Base-by-base conservation (phyloP, 2,797 vertebrate species). In the Rhabdomys pumilio region DNA sequence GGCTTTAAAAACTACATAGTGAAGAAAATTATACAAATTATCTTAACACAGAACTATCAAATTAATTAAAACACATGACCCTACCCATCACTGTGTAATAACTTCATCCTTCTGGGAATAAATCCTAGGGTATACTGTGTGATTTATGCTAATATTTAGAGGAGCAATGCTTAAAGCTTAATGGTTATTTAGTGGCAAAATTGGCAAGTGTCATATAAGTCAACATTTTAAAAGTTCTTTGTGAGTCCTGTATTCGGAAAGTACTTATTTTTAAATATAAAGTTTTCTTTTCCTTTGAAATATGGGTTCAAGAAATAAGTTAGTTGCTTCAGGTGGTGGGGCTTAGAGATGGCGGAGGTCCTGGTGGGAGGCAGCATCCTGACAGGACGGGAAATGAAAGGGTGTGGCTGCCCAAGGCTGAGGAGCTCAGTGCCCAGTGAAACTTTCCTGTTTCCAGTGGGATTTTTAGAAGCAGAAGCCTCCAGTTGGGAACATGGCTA, bases 391-490 rank as follows among this genome's bases (percentile, higher is more conserved):
- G 80, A 97, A 97, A 92, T 88, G 76, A 94, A 96, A 83, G 96
- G 93, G 88, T 82, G 87, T 79, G 90, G 90, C 63, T 94, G 90
- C 61, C 93, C 77, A 59, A 59, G 77, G 67, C 20, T 13, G 79
- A 92, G 34, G 90, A 59, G 44, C 72, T 69, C 50, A 12, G 53
- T 85, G 86, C 85, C 89, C 79, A 87, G 86, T 26, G 86, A 95
- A 92, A 50, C 44, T 96, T 95, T 90, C 91, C 95, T 95, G 55
- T 87, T 95, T 93, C 57, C 72, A 85, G 85, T 75, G 72, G 73
- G 97, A 95, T 95, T 96, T 98, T 95, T 96, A 97, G 96, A 96
- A 96, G 96, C 96, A 96, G 90, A 97, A 95, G 95, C 92, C 93
- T 96, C 41, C 93, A 96, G 90, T 96, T 97, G 97, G 95, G 87